Conservation (phyloP, 1,140 invertebrate genomes). For the Babylonia areolata region DNA sequence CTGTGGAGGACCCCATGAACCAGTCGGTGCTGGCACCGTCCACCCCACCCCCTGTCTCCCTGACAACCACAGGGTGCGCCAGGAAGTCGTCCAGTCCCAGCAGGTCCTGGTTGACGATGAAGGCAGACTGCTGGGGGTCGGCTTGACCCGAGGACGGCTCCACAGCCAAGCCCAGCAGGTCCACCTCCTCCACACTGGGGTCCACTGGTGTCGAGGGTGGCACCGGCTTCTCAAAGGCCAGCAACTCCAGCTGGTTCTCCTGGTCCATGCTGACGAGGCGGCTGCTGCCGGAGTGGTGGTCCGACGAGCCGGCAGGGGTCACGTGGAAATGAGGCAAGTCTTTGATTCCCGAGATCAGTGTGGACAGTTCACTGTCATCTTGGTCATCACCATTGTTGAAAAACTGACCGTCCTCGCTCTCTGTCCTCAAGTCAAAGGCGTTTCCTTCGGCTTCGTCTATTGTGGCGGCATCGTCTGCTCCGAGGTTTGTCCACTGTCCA, state of each 20-base stretch:
- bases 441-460: conserved; percentile 16
- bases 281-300: conserved; percentile 43
- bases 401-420: conserved; percentile 14
- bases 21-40: conserved; percentile 43
- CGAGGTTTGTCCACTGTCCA: conserved; percentile 26
- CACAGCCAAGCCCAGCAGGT: conserved; percentile 58
- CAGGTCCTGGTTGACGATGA: conserved; percentile 58
- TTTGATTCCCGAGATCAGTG: conserved; percentile 30
- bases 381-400: conserved; percentile 29
- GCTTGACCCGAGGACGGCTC: conserved; percentile 36
- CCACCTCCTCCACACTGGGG: conserved; percentile 42
- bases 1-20: conserved; percentile 44
- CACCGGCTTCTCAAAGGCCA: conserved; percentile 30
- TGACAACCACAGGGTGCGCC: conserved; percentile 22
- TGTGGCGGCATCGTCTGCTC: conserved; percentile 31
- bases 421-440: background rate
- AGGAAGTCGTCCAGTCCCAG: conserved; percentile 60
- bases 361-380: conserved; percentile 38
- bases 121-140: conserved; percentile 5
- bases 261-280: conserved; percentile 48
- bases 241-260: conserved; percentile 36
- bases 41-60: conserved; percentile 13
- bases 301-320: conserved; percentile 45
- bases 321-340: conserved; percentile 39
- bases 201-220: conserved; percentile 29